Conservation (phyloP, 1,140 invertebrate species). For the Macrocentrus cingulum region DNA sequence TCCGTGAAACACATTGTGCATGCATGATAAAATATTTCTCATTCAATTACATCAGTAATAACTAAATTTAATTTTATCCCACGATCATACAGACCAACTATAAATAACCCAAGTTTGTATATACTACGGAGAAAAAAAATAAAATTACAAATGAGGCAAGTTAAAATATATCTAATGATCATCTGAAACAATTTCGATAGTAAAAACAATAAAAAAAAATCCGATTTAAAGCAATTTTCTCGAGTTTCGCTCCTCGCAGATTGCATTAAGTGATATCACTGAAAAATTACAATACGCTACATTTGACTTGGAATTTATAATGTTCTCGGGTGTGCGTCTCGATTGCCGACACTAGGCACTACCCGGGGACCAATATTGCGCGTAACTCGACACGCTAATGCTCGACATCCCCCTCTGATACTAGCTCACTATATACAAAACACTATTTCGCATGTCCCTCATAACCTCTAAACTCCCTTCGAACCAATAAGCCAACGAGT, state of each 20-base stretch:
- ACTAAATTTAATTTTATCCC: not conserved
- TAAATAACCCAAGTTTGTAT: too few species aligned
- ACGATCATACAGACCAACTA: too few species aligned
- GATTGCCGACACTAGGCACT: conserved; percentile 30
- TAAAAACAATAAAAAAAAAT: not conserved
- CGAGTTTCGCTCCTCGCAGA: conserved; percentile 27
- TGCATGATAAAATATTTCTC: conserved; percentile 5
- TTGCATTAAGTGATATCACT: conserved; percentile 47
- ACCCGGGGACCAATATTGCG: conserved; percentile 34
- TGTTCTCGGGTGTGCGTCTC: conserved; percentile 28
- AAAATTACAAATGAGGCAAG: not conserved
- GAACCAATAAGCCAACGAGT: conserved; percentile 19
- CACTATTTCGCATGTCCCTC: conserved; percentile 4
- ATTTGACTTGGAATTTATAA: conserved; percentile 52
- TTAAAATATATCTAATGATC: not conserved
- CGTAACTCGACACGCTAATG: conserved; percentile 30
- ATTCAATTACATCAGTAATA: conserved; percentile 6
- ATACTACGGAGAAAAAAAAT: too few species aligned
- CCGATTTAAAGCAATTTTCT: not conserved
- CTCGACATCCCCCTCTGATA: conserved; percentile 4
- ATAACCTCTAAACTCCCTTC: not conserved
- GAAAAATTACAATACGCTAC: conserved; percentile 45
- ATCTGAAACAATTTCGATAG: not conserved
- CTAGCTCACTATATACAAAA: not conserved
- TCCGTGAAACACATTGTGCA: not conserved